phyloP scores from a whole-genome alignment of 2,888 invertebrate species.

The Cheilosia pagana region DNA sequence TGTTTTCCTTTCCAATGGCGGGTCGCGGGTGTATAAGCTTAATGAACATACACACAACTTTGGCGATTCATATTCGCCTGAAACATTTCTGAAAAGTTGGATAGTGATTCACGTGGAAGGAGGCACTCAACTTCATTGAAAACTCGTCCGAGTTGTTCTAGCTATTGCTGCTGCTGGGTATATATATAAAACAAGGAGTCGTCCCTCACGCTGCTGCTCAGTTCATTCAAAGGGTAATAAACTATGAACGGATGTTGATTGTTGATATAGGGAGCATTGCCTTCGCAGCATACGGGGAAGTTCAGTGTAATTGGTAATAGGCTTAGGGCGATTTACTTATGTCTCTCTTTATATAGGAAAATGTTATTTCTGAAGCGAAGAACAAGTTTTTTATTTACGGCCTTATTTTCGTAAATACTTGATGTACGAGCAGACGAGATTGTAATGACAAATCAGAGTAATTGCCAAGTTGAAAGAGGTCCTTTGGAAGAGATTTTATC shows the following conservation, averaged over 20 bases:
- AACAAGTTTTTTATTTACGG: too few species aligned
- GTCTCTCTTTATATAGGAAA: neutral
- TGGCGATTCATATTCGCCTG: neutral
- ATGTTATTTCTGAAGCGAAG: neutral
- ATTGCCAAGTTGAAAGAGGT: too few species aligned
- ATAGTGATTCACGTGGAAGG: neutral
- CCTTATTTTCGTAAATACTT: too few species aligned
- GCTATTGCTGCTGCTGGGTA: neutral
- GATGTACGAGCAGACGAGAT: too few species aligned
- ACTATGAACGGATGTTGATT: conserved; percentile 1
- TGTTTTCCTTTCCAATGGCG: neutral
- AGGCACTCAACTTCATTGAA: neutral
- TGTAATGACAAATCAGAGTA: too few species aligned
- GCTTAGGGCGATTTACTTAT: neutral
- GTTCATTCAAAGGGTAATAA: neutral
- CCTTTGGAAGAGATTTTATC: too few species aligned
- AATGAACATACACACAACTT: neutral
- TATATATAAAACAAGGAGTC: neutral
- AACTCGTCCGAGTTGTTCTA: neutral
- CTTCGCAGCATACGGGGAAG: neutral
- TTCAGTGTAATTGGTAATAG: neutral
- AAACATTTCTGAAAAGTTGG: neutral
- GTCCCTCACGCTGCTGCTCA: neutral
- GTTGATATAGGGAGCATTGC: neutral
- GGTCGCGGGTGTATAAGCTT: neutral